Evolutionary conservation across 2,113 vertebrate genomes (phyloP), one percentile per base, ranked within the genome.

Genomic region (Willisornis vidua): DNA sequence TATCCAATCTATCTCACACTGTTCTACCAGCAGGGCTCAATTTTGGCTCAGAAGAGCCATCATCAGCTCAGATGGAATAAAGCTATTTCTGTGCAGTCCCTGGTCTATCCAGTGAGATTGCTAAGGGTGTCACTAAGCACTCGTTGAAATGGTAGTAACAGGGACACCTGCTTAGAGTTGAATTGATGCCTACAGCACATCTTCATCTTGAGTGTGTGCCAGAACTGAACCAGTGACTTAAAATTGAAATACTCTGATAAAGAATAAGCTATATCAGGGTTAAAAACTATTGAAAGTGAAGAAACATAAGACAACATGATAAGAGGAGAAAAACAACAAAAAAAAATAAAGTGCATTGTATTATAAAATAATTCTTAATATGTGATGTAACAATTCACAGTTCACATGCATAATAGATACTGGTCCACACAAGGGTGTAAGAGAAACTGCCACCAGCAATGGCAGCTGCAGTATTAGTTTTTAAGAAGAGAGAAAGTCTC

Each of bases 11-110:
- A 59, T 39, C 51, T 91, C 84, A 74, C 12, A 22, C 43, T 62
- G 37, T 46, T 93, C 35, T 83, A 74, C 22, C 55, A 89, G 59
- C 49, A 94, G 54, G 51, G n/a, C n/a, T 94, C 51, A 45, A 19
- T 46, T 71, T 39, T 62, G 55, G 13, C 65, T 91, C 31, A 26
- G 46, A 92, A 77, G 28, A 68, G 9, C 68, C 33, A 46, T 49
- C 31, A 86, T 43, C 43, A 84, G 2, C 33, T 66, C 35, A 77
- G 59, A 58, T 2, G 6, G 31, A 95, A 92, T 51, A 13, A 84
- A 71, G 10, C 18, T 87, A 49, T 80, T 81, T 90, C 55, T 74
- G 12, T 68, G 7, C 26, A 73, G 41, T 41, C 23, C n/a, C 33
- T 35, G 12, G 2, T 66, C 48, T 77, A 10, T 35, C 65, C 8